These are phyloP conservation scores for Neosilurus mollespiculum DNA, from an alignment of 2,797 vertebrate species.

Conservation along the genomic window DNA sequence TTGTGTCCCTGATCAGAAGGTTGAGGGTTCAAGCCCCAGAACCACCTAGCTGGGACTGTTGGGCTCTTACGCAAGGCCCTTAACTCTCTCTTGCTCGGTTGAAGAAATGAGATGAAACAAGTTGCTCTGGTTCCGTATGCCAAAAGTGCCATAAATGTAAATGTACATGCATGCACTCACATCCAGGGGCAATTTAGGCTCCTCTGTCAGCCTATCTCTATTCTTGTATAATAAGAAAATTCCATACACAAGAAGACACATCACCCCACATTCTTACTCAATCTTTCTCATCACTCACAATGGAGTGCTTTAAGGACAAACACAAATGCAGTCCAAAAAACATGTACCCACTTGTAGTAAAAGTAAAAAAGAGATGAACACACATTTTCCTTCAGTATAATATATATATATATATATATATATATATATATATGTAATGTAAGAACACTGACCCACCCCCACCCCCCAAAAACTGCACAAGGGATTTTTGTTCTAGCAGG, in stretches of 20 bases:
- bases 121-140: no score
- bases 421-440: neutral
- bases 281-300: neutral
- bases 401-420: no score
- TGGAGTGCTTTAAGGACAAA: neutral
- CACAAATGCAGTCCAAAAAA: neutral
- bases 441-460: neutral
- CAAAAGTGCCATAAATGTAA: no score
- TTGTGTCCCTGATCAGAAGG: no score
- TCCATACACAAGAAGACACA: neutral
- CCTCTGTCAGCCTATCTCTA: no score
- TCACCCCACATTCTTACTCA: neutral
- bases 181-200: no score
- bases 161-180: no score
- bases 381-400: neutral
- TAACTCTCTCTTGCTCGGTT: no score
- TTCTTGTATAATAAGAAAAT: neutral
- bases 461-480: neutral
- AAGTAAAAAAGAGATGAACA: neutral
- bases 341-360: slow-evolving; percentile 15
- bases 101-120: no score
- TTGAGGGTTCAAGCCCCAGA: no score
- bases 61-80: no score
- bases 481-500: neutral
- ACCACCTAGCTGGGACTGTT: no score